phyloP scores from a whole-genome alignment of 2,888 invertebrate genomes.

The Mesoligia furuncula region DNA sequence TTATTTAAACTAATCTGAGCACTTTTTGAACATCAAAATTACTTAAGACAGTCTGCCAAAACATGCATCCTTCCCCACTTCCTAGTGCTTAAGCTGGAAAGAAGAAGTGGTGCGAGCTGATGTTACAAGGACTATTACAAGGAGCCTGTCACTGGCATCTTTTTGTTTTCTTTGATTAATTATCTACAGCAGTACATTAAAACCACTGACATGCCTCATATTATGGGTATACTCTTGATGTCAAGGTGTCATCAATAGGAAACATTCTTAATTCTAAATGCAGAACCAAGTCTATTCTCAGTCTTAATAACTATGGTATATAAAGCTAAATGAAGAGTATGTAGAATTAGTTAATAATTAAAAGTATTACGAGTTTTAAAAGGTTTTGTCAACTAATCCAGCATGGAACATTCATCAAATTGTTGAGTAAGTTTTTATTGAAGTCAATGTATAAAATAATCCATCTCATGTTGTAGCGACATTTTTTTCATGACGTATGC shows the following conservation, averaged over 20 bases:
- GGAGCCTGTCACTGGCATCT: neutral
- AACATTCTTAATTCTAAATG: neutral
- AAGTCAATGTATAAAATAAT: conserved; percentile 14
- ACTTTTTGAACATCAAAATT: neutral
- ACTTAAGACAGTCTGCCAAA: neutral
- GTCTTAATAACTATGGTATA: neutral
- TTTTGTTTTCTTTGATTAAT: neutral
- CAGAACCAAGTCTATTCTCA: neutral
- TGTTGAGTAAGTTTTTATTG: conserved; percentile 41
- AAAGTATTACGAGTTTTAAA: conserved; percentile 7
- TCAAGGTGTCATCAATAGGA: neutral
- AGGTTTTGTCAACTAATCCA: conserved; percentile 21
- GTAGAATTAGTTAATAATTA: neutral
- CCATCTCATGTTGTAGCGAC: conserved; percentile 9
- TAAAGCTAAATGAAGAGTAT: neutral
- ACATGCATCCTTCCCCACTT: neutral
- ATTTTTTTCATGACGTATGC: conserved; percentile 4
- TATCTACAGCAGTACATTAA: neutral
- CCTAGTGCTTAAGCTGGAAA: neutral
- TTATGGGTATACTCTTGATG: too few relatives aligned
- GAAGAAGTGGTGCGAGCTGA: neutral
- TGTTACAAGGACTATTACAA: neutral
- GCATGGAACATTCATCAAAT: conserved; percentile 28
- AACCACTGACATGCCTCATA: neutral
- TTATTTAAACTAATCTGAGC: neutral